Conservation (phyloP, 2,888 invertebrate genomes). For the Trachelus tabidus region DNA sequence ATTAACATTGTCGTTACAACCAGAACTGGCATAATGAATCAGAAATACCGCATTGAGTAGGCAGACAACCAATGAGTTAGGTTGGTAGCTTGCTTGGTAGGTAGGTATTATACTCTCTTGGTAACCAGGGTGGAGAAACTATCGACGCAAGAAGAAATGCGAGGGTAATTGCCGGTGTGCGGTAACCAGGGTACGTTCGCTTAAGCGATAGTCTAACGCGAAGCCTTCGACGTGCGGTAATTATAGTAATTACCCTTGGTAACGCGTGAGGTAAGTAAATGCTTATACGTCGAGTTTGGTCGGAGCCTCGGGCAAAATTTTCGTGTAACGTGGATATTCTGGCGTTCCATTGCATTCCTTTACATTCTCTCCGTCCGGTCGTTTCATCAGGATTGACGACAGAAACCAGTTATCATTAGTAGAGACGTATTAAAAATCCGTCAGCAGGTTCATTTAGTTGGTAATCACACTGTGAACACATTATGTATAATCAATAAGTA, state of each 20-base stretch:
- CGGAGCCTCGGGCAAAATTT: background rate
- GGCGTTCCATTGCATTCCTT: background rate
- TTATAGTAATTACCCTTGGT: background rate
- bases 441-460: background rate
- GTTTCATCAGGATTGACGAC: conserved; percentile 22
- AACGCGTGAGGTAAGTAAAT: background rate
- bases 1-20: background rate
- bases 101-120: background rate
- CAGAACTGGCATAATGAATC: background rate
- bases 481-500: background rate
- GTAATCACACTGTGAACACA: background rate
- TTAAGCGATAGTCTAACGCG: background rate
- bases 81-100: background rate
- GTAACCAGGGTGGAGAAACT: background rate
- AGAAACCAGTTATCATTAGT: background rate
- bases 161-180: background rate
- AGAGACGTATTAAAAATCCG: background rate
- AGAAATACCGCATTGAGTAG: background rate
- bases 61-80: background rate
- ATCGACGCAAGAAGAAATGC: background rate
- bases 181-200: background rate
- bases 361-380: background rate
- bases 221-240: background rate
- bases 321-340: conserved; percentile 14
- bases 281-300: background rate